Conservation (phyloP, 1,140 invertebrate species). For the Dysdera silvatica region DNA sequence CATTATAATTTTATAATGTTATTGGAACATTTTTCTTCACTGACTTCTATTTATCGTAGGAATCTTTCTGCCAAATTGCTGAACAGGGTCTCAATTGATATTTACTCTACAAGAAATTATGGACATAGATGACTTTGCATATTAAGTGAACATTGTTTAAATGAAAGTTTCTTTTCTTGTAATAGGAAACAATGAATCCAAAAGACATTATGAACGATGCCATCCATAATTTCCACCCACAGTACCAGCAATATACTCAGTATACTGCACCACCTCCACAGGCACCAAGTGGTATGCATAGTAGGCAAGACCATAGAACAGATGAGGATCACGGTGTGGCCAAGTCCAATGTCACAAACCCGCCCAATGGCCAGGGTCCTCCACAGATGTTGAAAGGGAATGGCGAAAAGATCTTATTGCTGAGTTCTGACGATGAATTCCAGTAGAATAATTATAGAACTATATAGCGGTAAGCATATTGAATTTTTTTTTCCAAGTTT, state of each 20-base stretch:
- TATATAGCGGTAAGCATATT: too few relatives aligned
- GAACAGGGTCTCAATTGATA: too few relatives aligned
- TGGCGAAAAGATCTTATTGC: slow-evolving; percentile 90
- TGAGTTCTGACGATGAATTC: slow-evolving; percentile 95
- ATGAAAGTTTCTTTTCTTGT: slow-evolving; percentile 34
- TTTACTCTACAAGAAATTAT: too few relatives aligned
- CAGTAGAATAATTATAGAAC: slow-evolving; percentile 60
- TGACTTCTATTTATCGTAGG: too few relatives aligned
- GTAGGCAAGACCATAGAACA: slow-evolving; percentile 20
- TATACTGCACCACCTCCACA: slow-evolving; percentile 67
- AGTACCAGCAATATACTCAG: slow-evolving; percentile 99
- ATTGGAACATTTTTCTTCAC: too few relatives aligned
- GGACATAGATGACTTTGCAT: background rate
- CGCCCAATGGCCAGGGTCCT: slow-evolving; percentile 27
- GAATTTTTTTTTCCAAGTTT: too few relatives aligned
- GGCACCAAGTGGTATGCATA: slow-evolving; percentile 9
- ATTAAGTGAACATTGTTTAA: background rate
- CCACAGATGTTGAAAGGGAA: too few relatives aligned
- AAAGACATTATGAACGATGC: slow-evolving; percentile 99
- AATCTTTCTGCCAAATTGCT: too few relatives aligned
- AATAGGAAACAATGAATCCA: slow-evolving; percentile 98
- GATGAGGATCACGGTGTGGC: slow-evolving; percentile 10
- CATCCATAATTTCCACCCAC: slow-evolving; percentile 99
- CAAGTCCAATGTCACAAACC: background rate
- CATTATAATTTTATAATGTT: too few relatives aligned